These are phyloP conservation scores for Cyanoliseus patagonus DNA, from an alignment of 2,113 vertebrate species.

Conservation along the genomic window DNA sequence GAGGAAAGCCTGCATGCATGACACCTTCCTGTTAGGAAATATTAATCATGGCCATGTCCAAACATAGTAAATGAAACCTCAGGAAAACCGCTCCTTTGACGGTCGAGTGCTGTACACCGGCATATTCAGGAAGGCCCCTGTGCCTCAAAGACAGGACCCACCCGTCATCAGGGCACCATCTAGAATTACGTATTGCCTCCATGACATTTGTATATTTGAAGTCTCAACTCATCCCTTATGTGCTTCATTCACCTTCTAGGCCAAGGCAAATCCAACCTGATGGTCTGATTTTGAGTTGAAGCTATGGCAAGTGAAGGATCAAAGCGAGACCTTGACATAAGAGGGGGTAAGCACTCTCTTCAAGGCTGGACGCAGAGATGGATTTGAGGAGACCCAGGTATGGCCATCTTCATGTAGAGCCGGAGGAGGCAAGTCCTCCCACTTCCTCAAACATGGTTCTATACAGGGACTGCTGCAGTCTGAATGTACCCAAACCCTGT, in stretches of 20 bases:
- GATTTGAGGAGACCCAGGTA: not conserved
- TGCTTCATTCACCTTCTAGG: not conserved
- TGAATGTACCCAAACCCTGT: too few species aligned
- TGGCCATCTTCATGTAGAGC: not conserved
- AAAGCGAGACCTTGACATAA: fast-evolving
- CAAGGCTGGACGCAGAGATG: not conserved
- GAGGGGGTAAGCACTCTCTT: not conserved
- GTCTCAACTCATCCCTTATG: not conserved
- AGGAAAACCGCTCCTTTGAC: not conserved
- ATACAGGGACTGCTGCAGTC: not conserved
- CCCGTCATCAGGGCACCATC: not conserved
- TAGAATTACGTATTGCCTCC: not conserved
- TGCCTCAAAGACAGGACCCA: slow-evolving; percentile 7
- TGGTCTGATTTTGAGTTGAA: not conserved
- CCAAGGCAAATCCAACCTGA: not conserved
- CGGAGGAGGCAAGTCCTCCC: not conserved
- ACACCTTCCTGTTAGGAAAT: slow-evolving; percentile 66
- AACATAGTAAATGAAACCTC: slow-evolving; percentile 63
- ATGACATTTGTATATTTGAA: not conserved
- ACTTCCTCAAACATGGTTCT: not conserved
- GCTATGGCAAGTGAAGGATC: not conserved
- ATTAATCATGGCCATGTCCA: slow-evolving; percentile 49
- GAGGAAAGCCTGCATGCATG: slow-evolving; percentile 54
- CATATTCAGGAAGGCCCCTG: slow-evolving; percentile 25
- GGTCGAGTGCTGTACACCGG: not conserved